Percentiles rank a stretch among this genome's conserved stretches.
These are phyloP conservation scores for Dugesia japonica DNA, from an alignment of 2,888 invertebrate species.

Conservation along the genomic window DNA sequence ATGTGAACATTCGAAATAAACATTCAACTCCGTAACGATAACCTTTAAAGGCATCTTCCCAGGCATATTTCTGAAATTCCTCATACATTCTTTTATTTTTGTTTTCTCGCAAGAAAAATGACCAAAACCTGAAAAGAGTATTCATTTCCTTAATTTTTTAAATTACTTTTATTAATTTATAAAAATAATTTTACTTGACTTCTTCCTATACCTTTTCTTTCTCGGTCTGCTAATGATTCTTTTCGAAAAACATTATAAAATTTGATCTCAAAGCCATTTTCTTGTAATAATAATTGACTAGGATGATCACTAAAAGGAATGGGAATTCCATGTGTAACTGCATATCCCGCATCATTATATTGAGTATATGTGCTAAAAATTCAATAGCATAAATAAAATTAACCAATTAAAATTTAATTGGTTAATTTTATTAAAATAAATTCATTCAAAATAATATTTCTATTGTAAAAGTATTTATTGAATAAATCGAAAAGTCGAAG, in stretches of 20 bases:
- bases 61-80: slow-evolving; percentile 76
- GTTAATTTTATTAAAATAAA: too few species aligned
- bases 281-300: slow-evolving; percentile 23
- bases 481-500: too few species aligned
- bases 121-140: slow-evolving; percentile 96
- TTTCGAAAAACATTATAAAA: slow-evolving; percentile 1
- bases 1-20: slow-evolving; percentile 84
- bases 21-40: slow-evolving; percentile 62
- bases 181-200: neutral
- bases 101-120: slow-evolving; percentile 90
- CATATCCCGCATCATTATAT: neutral
- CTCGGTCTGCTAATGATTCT: slow-evolving; percentile 22
- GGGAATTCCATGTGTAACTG: neutral
- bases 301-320: slow-evolving; percentile 38
- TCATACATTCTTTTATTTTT: slow-evolving; percentile 94
- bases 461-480: too few species aligned
- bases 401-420: too few species aligned
- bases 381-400: too few species aligned
- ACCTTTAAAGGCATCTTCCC: slow-evolving; percentile 75
- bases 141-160: slow-evolving; percentile 81
- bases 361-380: neutral
- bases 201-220: slow-evolving; percentile 16
- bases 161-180: too few species aligned
- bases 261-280: slow-evolving; percentile 26
- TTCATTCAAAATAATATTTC: too few species aligned